Evolutionary conservation across 2,113 vertebrate species (phyloP), one percentile per base, ranked within the genome.

Genomic region (Picathartes gymnocephalus): DNA sequence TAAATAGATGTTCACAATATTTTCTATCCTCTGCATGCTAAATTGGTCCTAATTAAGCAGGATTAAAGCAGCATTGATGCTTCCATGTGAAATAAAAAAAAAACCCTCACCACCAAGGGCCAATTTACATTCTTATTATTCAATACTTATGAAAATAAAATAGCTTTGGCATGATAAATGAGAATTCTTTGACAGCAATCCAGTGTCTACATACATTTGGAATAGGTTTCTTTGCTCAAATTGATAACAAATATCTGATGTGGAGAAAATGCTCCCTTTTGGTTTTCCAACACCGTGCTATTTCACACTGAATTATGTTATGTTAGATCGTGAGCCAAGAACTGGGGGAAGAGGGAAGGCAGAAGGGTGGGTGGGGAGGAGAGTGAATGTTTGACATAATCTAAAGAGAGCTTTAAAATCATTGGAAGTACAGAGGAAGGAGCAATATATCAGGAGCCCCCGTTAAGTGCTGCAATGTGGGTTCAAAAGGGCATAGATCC

Each of bases 1-100:
- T 94, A 93, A 96, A 91, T 83, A 76, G 73, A 89, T 92, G 22
- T 86, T 96, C 95, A 86, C 81, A 95, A 72, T 94, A 58, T 91
- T 95, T 96, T 94, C 96, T 96, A 85, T 91, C 42, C 47, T 92
- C 35, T 94, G 44, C 71, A 62, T 93, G 50, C 66, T 69, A 96
- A 97, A 96, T 96, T 97, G 45, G 66, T 96, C 68, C 72, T 92
- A 98, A 97, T 97, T 97, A 97, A 72, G 44, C 42, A 95, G 50
- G 45, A 96, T 97, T 96, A 96, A 77, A 96, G 65, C 85, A 40
- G 73, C 89, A 91, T 80, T 96, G 65, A 94, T 90, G 40, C 47
- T 95, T 97, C 57, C 31, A 82, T 60, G 44, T 84, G 73, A 96
- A 98, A 95, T 96, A 81, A 88, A 96, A 83, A 84, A 60, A 50